Percentiles rank a stretch among this genome's conserved stretches.
phyloP scores from a whole-genome alignment of 2,113 vertebrate genomes.

The Syngnathoides biaculeatus region DNA sequence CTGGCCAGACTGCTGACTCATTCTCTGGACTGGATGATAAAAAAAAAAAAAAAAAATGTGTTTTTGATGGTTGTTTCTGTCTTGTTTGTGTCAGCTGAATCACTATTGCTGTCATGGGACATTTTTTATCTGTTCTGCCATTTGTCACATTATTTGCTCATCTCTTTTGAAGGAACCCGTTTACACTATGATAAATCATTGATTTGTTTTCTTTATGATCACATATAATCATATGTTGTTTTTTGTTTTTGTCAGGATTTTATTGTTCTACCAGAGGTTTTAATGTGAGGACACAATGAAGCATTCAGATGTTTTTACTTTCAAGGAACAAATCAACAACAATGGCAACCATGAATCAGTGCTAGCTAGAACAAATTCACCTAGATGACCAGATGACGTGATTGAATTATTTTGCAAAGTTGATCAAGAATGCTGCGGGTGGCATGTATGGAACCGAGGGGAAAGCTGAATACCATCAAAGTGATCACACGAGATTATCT shows the following conservation, averaged over 20 bases:
- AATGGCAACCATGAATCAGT: too few species aligned
- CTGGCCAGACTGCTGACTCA: slow-evolving; percentile 35
- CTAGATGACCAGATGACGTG: too few species aligned
- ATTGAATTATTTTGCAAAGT: too few species aligned
- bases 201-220: background rate
- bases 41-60: slow-evolving; percentile 6
- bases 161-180: background rate
- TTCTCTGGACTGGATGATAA: slow-evolving; percentile 16
- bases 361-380: too few species aligned
- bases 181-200: background rate
- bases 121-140: background rate
- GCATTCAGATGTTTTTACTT: too few species aligned
- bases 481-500: too few species aligned
- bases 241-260: background rate
- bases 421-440: too few species aligned
- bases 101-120: background rate
- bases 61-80: slow-evolving; percentile 1
- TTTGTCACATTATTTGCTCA: slow-evolving; percentile 5
- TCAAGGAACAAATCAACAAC: too few species aligned
- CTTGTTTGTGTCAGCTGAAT: background rate
- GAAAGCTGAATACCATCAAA: too few species aligned
- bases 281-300: background rate
- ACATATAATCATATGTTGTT: background rate
- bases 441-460: too few species aligned
- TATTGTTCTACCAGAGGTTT: background rate